Evolutionary conservation across 1,140 invertebrate species (phyloP), one percentile per base, ranked within the genome.

Genomic region (Micrasema minimum): DNA sequence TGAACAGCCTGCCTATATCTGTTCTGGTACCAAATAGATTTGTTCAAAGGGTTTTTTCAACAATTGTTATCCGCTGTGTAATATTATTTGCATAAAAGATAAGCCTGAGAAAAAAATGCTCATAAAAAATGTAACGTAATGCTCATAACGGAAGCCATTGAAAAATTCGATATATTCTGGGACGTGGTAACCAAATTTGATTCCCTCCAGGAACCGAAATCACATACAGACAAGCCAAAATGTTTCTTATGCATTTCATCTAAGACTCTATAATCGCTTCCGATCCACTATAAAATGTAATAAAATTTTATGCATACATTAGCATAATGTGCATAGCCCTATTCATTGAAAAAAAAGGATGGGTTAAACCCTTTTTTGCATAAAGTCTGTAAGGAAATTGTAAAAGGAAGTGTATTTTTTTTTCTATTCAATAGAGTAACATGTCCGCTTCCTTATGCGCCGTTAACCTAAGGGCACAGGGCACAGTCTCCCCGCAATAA

Each of bases 331-430:
- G 82, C 81, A 83, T 83, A 77, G 80, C 80, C 81, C 83, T 82
- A 83, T 84, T 85, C 79, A 83, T 82, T 80, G 81, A 83, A 84
- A 83, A 85, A 84, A 84, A 83, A 84, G 83, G 83, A 84, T 84
- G 83, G 83, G 82, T 84, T 83, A 72, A 80, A 80, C 81, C 83
- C 83, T 64, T 84, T 84, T 85, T 85, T 85, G 83, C 83, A 85
- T 85, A 85, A 83, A 71, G 69, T 69, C 73, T 69, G 43, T 22
- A 43, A 61, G 69, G 66, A 72, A 75, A 61, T 71, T 35, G 57
- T 62, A 22, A 69, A 41, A 74, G 71, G 71, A 72, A 62, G 41
- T 69, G 37, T 37, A 64, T 37, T 62, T 69, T 69, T 69, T 69
- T 69, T 69, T 46, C 53, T 20, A 53, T 53, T 51, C 14, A 67